Conservation (phyloP, 2,113 vertebrate species). For the Probosciger aterrimus region DNA sequence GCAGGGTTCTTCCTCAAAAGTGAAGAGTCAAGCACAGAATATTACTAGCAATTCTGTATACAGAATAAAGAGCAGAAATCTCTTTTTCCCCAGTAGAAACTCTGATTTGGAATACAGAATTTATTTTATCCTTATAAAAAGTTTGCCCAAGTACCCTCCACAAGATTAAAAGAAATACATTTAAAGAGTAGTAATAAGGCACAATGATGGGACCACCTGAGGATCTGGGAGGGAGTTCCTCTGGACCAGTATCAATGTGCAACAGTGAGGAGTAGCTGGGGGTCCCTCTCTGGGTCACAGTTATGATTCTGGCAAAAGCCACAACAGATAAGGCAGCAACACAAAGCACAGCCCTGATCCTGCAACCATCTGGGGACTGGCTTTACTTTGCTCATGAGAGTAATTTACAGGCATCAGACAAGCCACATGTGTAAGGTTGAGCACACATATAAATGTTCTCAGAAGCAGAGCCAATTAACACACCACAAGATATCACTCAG, state of each 20-base stretch:
- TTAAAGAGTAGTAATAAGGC: neutral
- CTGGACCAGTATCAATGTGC: accelerated
- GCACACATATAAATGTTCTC: constrained; percentile 29
- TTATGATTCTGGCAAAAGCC: neutral
- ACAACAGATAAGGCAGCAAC: neutral
- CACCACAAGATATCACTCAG: constrained; percentile 16
- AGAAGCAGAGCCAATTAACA: constrained; percentile 55
- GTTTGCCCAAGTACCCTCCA: neutral
- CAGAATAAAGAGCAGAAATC: neutral
- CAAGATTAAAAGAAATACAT: neutral
- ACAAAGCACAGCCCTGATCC: neutral
- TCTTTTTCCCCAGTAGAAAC: neutral
- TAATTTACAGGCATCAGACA: constrained; percentile 52
- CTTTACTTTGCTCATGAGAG: neutral
- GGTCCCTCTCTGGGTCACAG: neutral
- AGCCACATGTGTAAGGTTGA: constrained; percentile 44
- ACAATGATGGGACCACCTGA: neutral
- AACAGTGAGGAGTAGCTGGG: neutral
- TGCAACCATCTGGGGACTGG: constrained; percentile 2
- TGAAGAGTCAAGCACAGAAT: neutral
- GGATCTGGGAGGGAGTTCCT: neutral
- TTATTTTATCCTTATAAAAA: neutral
- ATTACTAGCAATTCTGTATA: neutral
- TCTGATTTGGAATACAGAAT: neutral
- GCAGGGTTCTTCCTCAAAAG: neutral